A percentile compares a stretch with the other conserved stretches of the same genome.
phyloP scores from a whole-genome alignment of 2,797 vertebrate genomes.

The Ammospiza maritima region DNA sequence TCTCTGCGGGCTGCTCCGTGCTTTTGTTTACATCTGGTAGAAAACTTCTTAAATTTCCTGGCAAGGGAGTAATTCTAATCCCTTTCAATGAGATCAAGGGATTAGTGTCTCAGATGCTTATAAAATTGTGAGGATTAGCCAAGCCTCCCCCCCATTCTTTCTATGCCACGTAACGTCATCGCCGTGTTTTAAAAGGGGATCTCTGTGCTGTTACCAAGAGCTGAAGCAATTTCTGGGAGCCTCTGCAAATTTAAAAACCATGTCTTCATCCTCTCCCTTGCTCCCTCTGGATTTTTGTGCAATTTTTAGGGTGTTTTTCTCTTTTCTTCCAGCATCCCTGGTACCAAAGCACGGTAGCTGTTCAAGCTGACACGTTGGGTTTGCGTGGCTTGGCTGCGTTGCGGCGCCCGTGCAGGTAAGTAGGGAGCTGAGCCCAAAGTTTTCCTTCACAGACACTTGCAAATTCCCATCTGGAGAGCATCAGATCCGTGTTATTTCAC shows the following conservation, averaged over 20 bases:
- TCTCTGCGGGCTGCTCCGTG: background rate
- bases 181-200: background rate
- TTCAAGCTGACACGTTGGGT: background rate
- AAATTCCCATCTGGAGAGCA: background rate
- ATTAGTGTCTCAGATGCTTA: constrained; percentile 69
- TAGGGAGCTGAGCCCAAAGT: background rate
- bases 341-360: background rate
- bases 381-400: constrained; percentile 22
- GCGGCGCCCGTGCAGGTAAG: background rate
- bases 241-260: background rate
- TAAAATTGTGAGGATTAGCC: constrained; percentile 66
- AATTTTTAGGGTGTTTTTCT: constrained; percentile 11
- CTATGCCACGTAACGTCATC: background rate
- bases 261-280: background rate
- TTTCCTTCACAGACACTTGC: background rate
- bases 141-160: background rate
- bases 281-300: background rate
- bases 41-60: constrained; percentile 50
- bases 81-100: constrained; percentile 67
- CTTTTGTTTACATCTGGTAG: constrained; percentile 43
- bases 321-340: constrained; percentile 13
- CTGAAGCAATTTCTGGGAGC: background rate
- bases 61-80: constrained; percentile 55
- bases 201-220: background rate
- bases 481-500: background rate